phyloP scores from a whole-genome alignment of 2,888 invertebrate genomes.

The Orthosia incerta region DNA sequence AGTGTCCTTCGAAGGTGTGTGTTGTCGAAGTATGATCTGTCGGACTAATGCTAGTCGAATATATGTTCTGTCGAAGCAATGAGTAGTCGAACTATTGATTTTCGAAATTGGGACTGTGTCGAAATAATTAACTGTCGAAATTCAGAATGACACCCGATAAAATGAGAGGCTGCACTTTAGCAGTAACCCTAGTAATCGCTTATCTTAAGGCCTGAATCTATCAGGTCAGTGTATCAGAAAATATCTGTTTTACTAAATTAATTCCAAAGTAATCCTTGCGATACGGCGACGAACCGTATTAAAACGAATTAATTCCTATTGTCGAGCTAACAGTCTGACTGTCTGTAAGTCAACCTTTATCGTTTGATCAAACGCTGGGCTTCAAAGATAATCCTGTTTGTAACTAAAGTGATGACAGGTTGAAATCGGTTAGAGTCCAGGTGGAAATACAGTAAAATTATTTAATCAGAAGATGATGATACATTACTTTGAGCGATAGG shows the following conservation, averaged over 20 bases:
- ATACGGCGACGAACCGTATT: constrained; percentile 17
- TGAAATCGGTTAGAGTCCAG: constrained; percentile 3
- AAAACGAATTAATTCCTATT: constrained; percentile 51
- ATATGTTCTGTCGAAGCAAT: too few relatives aligned
- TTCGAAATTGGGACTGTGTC: too few relatives aligned
- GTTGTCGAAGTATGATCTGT: too few relatives aligned
- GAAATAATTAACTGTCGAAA: too few relatives aligned
- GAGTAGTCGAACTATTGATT: too few relatives aligned
- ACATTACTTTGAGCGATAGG: neutral
- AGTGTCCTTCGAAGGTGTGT: too few relatives aligned
- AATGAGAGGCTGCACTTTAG: neutral
- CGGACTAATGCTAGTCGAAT: too few relatives aligned
- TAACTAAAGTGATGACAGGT: constrained; percentile 5
- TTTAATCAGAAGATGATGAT: neutral
- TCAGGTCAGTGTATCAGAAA: constrained; percentile 40
- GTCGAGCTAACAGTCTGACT: constrained; percentile 29
- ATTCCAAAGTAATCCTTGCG: constrained; percentile 41
- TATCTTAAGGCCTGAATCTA: constrained; percentile 8
- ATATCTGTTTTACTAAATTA: constrained; percentile 43
- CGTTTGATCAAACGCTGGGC: constrained; percentile 34
- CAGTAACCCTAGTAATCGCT: neutral
- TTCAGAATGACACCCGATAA: too few relatives aligned
- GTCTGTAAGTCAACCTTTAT: constrained; percentile 23
- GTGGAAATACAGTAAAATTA: neutral
- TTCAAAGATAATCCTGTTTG: constrained; percentile 6